phyloP scores from a whole-genome alignment of 1,140 invertebrate species.

The Hylyphantes graminicola region DNA sequence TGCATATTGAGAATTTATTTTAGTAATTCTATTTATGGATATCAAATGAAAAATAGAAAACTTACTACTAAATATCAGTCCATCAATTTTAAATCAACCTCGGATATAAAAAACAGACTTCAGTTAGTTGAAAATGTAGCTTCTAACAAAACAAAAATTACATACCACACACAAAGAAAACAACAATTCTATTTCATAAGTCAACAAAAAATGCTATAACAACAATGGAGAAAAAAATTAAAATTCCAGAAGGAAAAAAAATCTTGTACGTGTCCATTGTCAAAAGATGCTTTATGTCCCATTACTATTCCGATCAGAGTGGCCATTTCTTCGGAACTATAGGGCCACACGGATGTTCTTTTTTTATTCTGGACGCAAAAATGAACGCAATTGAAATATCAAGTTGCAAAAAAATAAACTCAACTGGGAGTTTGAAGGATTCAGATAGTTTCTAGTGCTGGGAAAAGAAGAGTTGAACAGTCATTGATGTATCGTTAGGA shows the following conservation, averaged over 20 bases:
- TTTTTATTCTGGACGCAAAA: neutral
- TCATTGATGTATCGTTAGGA: slow-evolving; percentile 30
- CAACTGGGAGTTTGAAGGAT: neutral
- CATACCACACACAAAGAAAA: no score
- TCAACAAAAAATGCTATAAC: neutral
- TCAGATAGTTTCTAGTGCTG: no score
- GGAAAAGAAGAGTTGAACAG: slow-evolving; percentile 26
- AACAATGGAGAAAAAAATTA: neutral
- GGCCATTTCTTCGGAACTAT: neutral
- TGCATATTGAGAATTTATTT: no score
- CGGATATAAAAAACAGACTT: no score
- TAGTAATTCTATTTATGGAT: no score
- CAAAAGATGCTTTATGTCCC: slow-evolving; percentile 23
- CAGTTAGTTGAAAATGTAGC: no score
- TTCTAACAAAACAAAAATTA: no score
- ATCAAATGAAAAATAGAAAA: no score
- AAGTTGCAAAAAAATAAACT: neutral
- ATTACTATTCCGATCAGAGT: slow-evolving; percentile 38
- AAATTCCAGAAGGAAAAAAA: slow-evolving; percentile 21
- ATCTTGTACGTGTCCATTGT: slow-evolving; percentile 31
- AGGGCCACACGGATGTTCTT: neutral
- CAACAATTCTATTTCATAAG: no score
- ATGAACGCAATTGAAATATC: slow-evolving; percentile 48
- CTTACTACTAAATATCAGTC: no score
- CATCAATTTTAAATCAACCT: no score